Percentiles rank a stretch among this genome's conserved stretches.
phyloP scores from a whole-genome alignment of 2,797 vertebrate species.

The Amniataba percoides region DNA sequence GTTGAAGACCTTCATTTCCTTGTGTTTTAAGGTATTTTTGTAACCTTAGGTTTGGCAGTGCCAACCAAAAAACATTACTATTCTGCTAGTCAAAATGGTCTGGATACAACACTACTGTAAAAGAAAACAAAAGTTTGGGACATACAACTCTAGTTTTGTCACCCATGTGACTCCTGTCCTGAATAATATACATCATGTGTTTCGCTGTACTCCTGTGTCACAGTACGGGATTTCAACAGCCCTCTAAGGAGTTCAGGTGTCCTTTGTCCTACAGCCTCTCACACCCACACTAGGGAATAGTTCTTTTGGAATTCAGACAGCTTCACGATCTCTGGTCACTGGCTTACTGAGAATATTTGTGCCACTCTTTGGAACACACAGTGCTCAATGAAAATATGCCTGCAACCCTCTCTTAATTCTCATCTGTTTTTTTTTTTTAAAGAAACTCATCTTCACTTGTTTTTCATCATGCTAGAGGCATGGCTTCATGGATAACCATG shows the following conservation, averaged over 20 bases:
- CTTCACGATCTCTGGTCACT: neutral
- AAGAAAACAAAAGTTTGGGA: conserved; percentile 5
- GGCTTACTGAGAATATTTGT: conserved; percentile 13
- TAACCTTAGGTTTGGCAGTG: neutral
- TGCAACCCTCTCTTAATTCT: neutral
- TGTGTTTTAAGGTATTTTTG: neutral
- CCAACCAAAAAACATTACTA: neutral
- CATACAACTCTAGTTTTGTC: neutral
- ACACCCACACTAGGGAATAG: conserved; percentile 6
- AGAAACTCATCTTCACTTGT: neutral
- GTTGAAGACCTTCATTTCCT: too few species aligned
- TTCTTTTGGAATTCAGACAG: conserved; percentile 14
- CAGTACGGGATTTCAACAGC: conserved; percentile 23
- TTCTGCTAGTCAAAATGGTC: neutral
- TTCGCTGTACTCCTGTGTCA: conserved; percentile 26
- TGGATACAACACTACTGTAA: neutral
- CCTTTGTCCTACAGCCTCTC: conserved; percentile 9
- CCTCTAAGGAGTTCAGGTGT: conserved; percentile 22
- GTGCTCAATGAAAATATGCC: too few species aligned
- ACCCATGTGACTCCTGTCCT: conserved; percentile 1
- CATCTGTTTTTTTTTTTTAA: neutral
- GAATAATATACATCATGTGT: conserved; percentile 6
- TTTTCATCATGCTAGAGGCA: neutral
- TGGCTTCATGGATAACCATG: neutral
- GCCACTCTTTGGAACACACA: neutral